phyloP scores from a whole-genome alignment of 2,113 vertebrate genomes.

The Anas platyrhynchos region DNA sequence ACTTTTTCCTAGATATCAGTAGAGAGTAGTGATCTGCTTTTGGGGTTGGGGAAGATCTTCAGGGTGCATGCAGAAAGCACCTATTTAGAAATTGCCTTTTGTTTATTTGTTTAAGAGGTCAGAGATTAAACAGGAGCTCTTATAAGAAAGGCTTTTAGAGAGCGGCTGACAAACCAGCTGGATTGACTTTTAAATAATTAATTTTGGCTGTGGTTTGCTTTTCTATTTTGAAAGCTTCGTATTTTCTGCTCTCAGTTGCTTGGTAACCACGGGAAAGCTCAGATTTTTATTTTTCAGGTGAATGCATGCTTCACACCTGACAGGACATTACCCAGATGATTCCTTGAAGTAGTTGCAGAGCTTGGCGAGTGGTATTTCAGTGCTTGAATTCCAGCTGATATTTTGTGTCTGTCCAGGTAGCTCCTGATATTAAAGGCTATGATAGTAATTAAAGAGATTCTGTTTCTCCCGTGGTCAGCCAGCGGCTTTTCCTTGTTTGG shows the following conservation, averaged over 20 bases:
- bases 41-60: background rate
- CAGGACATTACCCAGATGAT: background rate
- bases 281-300: background rate
- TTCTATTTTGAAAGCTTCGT: conserved; percentile 50
- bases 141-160: conserved; percentile 17
- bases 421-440: background rate
- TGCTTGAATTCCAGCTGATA: background rate
- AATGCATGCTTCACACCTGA: conserved; percentile 17
- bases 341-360: background rate
- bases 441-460: background rate
- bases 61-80: background rate
- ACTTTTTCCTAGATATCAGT: background rate
- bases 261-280: conserved; percentile 36
- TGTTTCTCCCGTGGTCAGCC: background rate
- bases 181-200: conserved; percentile 63
- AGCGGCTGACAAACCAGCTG: conserved; percentile 34
- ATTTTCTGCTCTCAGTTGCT: conserved; percentile 59
- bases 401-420: background rate
- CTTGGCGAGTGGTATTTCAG: background rate
- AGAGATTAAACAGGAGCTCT: conserved; percentile 28
- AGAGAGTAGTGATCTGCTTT: background rate
- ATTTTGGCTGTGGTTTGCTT: conserved; percentile 50
- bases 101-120: conserved; percentile 28
- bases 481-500: background rate
- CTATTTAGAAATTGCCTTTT: background rate